Base-by-base conservation (phyloP, 2,113 vertebrate genomes). In the Eidolon helvum region DNA sequence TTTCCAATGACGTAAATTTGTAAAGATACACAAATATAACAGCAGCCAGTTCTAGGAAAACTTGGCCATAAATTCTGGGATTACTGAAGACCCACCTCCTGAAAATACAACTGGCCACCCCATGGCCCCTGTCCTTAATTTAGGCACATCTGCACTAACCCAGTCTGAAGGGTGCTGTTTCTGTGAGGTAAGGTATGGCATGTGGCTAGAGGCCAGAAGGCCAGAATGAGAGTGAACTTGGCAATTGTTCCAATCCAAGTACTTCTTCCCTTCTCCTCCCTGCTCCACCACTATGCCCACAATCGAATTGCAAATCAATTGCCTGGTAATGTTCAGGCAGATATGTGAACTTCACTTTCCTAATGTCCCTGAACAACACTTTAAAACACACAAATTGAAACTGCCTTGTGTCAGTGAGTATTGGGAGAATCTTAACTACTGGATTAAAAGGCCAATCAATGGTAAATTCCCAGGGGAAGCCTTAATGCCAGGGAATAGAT, bases 361-460 rank as follows among this genome's bases (percentile, higher is more conserved):
- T 91, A 75, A 95, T 18, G 78, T 93, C 48, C 33, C 85, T 26
- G 19, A 59, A 26, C 57, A 82, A 55, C 14, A 19, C 77, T 83
- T 91, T 72, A 80, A 93, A 75, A 82, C 88, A 90, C 45, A 95
- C 72, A 97, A 95, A 97, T 82, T 89, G 94, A 96, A 97, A 85
- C 38, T 35, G 63, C 50, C 95, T 38, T 7, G 1, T 57, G 71
- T 93, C 92, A 69, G 55, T 86, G 93, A 96, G 80, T 89, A 89
- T 33, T 79, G 85, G 91, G 91, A 95, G 93, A 96, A 95, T 97
- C 92, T 94, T 96, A 97, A 96, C 92, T 94, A 95, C 71, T 75
- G 40, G 86, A 95, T 95, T 97, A 97, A 97, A 97, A 96, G 91
- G 85, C 89, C 94, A 96, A 97, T 97, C 91, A 91, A 94, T 94